A percentile compares a stretch with the other conserved stretches of the same genome.
These are phyloP conservation scores for Apeira syringaria DNA, from an alignment of 2,888 invertebrate species.

Conservation along the genomic window DNA sequence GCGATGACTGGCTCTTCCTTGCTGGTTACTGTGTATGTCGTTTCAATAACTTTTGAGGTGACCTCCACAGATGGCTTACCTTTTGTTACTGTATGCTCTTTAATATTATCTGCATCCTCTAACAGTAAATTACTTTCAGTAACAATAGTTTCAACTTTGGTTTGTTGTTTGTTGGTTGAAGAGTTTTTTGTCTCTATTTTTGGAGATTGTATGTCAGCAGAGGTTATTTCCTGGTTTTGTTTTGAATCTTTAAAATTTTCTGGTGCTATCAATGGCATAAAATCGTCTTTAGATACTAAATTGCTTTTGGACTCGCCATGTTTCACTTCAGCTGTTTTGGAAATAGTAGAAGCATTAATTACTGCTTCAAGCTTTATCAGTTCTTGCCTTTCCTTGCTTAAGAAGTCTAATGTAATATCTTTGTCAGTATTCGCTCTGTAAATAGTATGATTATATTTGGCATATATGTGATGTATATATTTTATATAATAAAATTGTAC, in stretches of 20 bases:
- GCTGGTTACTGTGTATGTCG: slow-evolving; percentile 41
- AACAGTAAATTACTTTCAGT: slow-evolving; percentile 8
- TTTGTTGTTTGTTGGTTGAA: neutral
- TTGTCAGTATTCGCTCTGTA: slow-evolving; percentile 38
- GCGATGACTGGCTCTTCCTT: slow-evolving; percentile 41
- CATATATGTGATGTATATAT: too few species aligned
- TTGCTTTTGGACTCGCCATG: neutral
- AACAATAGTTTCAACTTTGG: neutral
- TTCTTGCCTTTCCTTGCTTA: slow-evolving; percentile 65
- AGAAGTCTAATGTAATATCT: slow-evolving; percentile 57
- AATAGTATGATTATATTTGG: too few species aligned
- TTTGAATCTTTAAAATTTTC: neutral
- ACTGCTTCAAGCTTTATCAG: slow-evolving; percentile 60
- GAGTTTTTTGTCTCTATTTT: slow-evolving; percentile 1
- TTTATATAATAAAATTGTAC: too few species aligned
- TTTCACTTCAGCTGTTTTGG: neutral
- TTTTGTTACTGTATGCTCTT: slow-evolving; percentile 27
- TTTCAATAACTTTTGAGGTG: slow-evolving; percentile 49
- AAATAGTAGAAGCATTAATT: too few species aligned
- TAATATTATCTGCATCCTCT: neutral
- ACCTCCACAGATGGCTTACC: slow-evolving; percentile 35
- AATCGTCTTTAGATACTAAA: neutral
- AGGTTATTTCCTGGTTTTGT: neutral
- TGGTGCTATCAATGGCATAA: neutral
- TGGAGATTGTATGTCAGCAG: neutral